A percentile compares a stretch with the other conserved stretches of the same genome.
Evolutionary conservation across 2,797 vertebrate genomes (phyloP).

Genomic region (Thunnus albacares): DNA sequence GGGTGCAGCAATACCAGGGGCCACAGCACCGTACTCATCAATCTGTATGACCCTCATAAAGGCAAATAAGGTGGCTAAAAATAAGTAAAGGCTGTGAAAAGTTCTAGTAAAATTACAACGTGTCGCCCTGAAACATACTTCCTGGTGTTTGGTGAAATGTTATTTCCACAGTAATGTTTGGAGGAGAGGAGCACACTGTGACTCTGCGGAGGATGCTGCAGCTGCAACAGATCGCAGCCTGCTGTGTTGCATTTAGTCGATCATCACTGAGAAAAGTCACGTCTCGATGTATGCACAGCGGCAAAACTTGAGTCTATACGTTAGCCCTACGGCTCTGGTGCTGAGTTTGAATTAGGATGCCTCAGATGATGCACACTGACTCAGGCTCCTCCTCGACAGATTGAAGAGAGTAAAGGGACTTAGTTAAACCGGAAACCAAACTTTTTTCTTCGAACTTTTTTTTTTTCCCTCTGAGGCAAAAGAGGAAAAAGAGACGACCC

Average conservation of each 20-base stretch:
- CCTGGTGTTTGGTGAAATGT: background rate
- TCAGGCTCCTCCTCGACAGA: constrained; percentile 59
- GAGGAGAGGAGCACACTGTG: background rate
- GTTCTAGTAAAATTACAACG: background rate
- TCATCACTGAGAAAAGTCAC: background rate
- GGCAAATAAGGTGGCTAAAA: no score
- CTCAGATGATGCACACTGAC: constrained; percentile 6
- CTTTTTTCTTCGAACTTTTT: constrained; percentile 76
- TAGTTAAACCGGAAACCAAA: constrained; percentile 84
- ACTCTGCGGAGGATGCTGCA: constrained; percentile 26
- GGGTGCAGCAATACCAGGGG: constrained; percentile 15
- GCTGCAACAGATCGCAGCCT: background rate
- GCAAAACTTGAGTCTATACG: background rate
- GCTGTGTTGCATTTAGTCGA: no score
- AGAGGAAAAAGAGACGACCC: constrained; percentile 72
- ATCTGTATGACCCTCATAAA: background rate
- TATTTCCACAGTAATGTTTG: background rate
- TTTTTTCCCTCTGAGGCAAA: constrained; percentile 51
- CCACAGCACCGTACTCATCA: background rate
- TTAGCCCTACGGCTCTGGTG: background rate
- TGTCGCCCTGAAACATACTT: background rate
- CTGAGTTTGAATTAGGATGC: background rate
- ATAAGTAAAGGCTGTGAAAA: background rate
- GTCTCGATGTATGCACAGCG: background rate
- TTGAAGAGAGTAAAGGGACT: constrained; percentile 66